Base-by-base conservation (phyloP, 2,888 invertebrate species). In the Anodontia alba region DNA sequence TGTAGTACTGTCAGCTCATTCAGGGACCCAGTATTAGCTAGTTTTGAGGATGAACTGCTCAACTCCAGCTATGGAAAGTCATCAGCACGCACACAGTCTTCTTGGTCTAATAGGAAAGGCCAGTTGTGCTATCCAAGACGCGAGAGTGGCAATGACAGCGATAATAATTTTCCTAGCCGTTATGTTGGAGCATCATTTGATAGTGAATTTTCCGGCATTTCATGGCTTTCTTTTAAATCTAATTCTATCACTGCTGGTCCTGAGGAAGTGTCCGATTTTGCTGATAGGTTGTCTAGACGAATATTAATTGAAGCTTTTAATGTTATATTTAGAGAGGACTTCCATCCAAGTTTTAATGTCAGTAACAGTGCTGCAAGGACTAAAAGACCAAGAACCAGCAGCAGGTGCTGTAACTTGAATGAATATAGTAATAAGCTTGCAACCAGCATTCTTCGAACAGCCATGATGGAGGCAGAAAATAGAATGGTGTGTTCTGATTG, bases 1-100 rank as follows among this genome's bases (percentile, higher is more conserved):
- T 85, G 89, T 38, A 91, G 92, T 80, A 92, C 90, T 49, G 43
- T 90, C 20, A 90, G 91, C 80, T 91, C 90, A 7, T 91, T 91
- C 71, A 86, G 87, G 66, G 91, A 92, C 74, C 81, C 83, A 10
- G 76, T 89, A 5, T 82, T 91, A n/a, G 91, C 91, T n/a, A 88
- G 87, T 46, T 90, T 92, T 76, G 91, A 92, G 67, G 90, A 89
- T 57, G 91, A 92, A 79, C 80, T 92, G 23, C 76, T 92, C 8
- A 88, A 81, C 43, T 83, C 88, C 33, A 87, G 88, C 69, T 86
- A 68, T 33, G 75, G 70, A 15, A 74, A 77, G 36, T 73, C 75
- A 10, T 73, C 78, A 15, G 80, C 86, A 7, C 83, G 73, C 54
- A 87, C 82, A 15, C 81, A 80, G 31, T 83, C 76, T 29, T 84